phyloP scores from a whole-genome alignment of 2,888 invertebrate genomes.

The Leucophora obtusa region DNA sequence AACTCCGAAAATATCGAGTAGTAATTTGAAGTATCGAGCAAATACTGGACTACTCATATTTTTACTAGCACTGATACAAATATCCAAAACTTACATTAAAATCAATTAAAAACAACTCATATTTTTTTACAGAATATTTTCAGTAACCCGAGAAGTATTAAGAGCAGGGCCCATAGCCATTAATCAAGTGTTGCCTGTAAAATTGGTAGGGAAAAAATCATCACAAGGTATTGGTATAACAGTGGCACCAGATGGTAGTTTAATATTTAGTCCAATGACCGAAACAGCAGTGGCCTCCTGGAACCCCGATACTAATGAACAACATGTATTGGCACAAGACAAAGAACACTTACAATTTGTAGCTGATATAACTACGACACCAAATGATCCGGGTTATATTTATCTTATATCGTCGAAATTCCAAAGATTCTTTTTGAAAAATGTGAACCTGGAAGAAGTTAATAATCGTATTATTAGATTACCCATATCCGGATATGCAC shows the following conservation, averaged over 20 bases:
- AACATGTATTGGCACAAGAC: slow-evolving; percentile 86
- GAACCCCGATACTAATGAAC: slow-evolving; percentile 86
- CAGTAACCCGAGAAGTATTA: slow-evolving; percentile 86
- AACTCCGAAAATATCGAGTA: too few relatives aligned
- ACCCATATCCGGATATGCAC: slow-evolving; percentile 66
- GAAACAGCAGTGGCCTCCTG: slow-evolving; percentile 90
- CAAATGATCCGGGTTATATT: slow-evolving; percentile 84
- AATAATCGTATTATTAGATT: slow-evolving; percentile 87
- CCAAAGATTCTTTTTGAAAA: slow-evolving; percentile 88
- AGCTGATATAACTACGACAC: slow-evolving; percentile 85
- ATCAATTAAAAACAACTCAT: not conserved
- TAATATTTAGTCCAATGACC: slow-evolving; percentile 87
- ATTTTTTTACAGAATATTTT: slow-evolving; percentile 83
- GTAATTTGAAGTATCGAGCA: too few relatives aligned
- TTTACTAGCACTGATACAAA: not conserved
- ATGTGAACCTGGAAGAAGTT: slow-evolving; percentile 83
- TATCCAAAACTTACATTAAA: not conserved
- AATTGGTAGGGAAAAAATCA: slow-evolving; percentile 89
- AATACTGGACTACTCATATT: too few relatives aligned
- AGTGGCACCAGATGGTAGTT: slow-evolving; percentile 86
- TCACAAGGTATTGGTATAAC: slow-evolving; percentile 89
- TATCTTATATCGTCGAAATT: slow-evolving; percentile 88
- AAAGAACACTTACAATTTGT: slow-evolving; percentile 87
- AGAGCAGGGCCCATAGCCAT: slow-evolving; percentile 86
- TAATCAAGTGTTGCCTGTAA: slow-evolving; percentile 86